phyloP scores from a whole-genome alignment of 2,888 invertebrate species.

The Chironomus tentans region DNA sequence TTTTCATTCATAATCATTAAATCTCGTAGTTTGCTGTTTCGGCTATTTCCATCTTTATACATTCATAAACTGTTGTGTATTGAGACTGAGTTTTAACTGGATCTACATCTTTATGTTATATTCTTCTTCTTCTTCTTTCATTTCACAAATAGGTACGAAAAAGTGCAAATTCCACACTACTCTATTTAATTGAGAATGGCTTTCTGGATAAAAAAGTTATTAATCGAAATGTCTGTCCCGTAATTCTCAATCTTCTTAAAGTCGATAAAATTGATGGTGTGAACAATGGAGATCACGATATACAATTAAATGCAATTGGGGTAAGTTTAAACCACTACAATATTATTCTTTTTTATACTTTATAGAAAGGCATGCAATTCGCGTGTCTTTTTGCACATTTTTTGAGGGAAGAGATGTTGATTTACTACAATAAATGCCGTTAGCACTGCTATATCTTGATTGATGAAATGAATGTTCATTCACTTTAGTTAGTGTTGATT shows the following conservation, averaged over 20 bases:
- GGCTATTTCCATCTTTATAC: neutral
- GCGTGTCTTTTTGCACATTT: too few species aligned
- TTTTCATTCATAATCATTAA: neutral
- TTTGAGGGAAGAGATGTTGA: too few species aligned
- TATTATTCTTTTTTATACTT: neutral
- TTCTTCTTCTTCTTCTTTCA: neutral
- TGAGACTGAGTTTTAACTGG: neutral
- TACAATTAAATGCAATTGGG: constrained; percentile 23
- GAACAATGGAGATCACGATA: constrained; percentile 11
- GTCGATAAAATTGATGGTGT: neutral
- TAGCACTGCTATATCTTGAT: too few species aligned
- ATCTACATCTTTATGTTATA: neutral
- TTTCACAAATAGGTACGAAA: constrained; percentile 18
- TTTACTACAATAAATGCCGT: too few species aligned
- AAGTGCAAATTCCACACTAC: constrained; percentile 26
- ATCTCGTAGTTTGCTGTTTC: neutral
- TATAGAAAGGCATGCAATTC: neutral
- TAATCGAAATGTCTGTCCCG: constrained; percentile 20
- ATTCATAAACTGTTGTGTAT: neutral
- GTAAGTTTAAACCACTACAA: constrained; percentile 2
- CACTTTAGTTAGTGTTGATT: too few species aligned
- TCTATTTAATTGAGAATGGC: constrained; percentile 25
- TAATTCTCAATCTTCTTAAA: constrained; percentile 7
- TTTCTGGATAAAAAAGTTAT: constrained; percentile 23
- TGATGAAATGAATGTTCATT: too few species aligned